Base-by-base conservation (phyloP, 2,888 invertebrate genomes). In the Stenodera caucasica region DNA sequence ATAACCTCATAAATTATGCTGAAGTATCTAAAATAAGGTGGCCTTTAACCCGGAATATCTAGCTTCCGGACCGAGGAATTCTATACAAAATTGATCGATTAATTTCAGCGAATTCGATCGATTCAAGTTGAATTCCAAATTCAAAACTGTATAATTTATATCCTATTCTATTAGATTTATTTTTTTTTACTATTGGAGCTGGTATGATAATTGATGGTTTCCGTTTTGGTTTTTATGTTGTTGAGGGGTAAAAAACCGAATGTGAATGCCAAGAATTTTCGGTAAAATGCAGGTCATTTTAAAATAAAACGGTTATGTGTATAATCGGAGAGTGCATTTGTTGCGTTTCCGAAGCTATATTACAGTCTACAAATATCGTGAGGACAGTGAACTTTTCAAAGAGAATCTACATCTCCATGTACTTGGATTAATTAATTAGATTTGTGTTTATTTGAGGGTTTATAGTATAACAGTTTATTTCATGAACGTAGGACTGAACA, bases 351-450 rank as follows among this genome's bases (percentile, higher is more conserved):
- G 49, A 61, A 49, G 12, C 57, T 53, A 53, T 52, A 57, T 54
- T 61, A 58, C 65, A 65, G 59, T 60, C 63, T 65, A 64, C 67
- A 68, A 68, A 68, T 68, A 68, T 65, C 63, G 54, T 33, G 65
- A 58, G 68, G 67, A 68, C 67, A 68, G 18, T 67, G 68, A 68
- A 68, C 68, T 68, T 67, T 68, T 45, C 45, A 45, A 45, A 45
- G 55, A 58, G 68, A 65, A 67, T 68, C 55, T 65, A 61, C 65
- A 61, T 63, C 61, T 63, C 60, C 59, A 57, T 52, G 52, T 54
- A 60, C 49, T 54, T 55, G 57, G 58, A 57, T 61, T 63, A 63
- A 63, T 60, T 63, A 45, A 45, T 45, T 45, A 45, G 45, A 21
- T 21, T 21, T 45, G 5, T 35, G 40, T 40, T 40, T 40, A 40